phyloP scores from a whole-genome alignment of 2,888 invertebrate species.

The Mesorhabditis sp. region DNA sequence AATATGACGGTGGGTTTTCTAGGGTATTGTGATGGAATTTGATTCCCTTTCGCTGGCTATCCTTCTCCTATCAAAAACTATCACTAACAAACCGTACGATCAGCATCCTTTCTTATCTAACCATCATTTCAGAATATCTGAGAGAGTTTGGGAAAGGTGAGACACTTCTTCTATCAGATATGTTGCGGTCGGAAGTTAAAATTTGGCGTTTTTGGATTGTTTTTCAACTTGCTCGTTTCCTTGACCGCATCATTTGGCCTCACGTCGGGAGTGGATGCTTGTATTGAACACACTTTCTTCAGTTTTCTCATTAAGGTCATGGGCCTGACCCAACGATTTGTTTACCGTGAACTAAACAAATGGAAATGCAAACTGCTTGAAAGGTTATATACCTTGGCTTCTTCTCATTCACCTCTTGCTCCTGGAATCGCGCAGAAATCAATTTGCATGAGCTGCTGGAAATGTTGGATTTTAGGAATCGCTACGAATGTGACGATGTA shows the following conservation, averaged over 20 bases:
- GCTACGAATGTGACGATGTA: constrained; percentile 56
- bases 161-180: not conserved
- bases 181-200: too few relatives aligned
- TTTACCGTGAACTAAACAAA: too few relatives aligned
- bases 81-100: not conserved
- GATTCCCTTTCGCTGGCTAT: not conserved
- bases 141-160: constrained; percentile 34
- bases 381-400: not conserved
- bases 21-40: not conserved
- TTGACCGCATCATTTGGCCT: too few relatives aligned
- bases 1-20: constrained; percentile 43
- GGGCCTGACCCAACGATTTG: too few relatives aligned
- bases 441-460: not conserved
- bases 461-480: constrained; percentile 33
- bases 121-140: constrained; percentile 31
- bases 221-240: too few relatives aligned
- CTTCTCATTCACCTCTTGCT: not conserved
- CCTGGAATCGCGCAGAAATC: not conserved
- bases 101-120: not conserved
- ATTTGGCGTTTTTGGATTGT: too few relatives aligned
- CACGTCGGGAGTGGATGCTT: too few relatives aligned
- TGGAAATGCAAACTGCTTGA: too few relatives aligned
- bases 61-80: not conserved
- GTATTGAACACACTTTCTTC: too few relatives aligned
- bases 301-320: too few relatives aligned